These are phyloP conservation scores for Ostrea edulis DNA, from an alignment of 1,140 invertebrate species.

Conservation along the genomic window DNA sequence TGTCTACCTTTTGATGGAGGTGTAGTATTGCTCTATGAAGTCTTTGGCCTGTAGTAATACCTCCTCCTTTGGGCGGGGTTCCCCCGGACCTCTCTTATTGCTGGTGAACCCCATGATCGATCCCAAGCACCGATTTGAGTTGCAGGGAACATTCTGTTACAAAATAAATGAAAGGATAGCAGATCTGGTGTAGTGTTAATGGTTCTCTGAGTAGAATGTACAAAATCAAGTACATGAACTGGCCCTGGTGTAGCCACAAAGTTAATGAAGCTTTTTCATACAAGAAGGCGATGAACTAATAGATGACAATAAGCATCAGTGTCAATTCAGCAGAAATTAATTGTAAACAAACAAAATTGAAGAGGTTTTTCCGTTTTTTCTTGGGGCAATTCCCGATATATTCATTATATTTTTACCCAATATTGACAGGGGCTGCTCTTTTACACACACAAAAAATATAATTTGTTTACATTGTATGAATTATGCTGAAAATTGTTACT, in stretches of 20 bases:
- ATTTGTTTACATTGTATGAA: slow-evolving; percentile 25
- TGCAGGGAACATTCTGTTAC: slow-evolving; percentile 67
- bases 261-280: no score
- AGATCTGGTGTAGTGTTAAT: no score
- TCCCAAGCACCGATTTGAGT: slow-evolving; percentile 63
- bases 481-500: not conserved
- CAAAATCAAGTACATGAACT: no score
- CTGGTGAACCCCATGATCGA: slow-evolving; percentile 64
- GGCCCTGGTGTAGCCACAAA: no score
- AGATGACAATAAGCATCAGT: not conserved
- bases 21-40: slow-evolving; percentile 75
- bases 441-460: not conserved
- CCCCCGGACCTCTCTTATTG: slow-evolving; percentile 49
- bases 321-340: slow-evolving; percentile 18
- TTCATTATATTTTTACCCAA: not conserved
- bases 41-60: slow-evolving; percentile 68
- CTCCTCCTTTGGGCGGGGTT: slow-evolving; percentile 62
- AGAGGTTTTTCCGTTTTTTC: not conserved
- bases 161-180: not conserved
- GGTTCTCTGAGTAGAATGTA: no score
- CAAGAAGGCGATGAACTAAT: not conserved
- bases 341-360: slow-evolving; percentile 7
- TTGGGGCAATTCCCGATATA: not conserved
- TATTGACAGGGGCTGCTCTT: not conserved
- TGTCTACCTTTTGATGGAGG: slow-evolving; percentile 71